Conservation (phyloP, 92 coral and sea anemone genomes). For the Parazoanthus swiftii region DNA sequence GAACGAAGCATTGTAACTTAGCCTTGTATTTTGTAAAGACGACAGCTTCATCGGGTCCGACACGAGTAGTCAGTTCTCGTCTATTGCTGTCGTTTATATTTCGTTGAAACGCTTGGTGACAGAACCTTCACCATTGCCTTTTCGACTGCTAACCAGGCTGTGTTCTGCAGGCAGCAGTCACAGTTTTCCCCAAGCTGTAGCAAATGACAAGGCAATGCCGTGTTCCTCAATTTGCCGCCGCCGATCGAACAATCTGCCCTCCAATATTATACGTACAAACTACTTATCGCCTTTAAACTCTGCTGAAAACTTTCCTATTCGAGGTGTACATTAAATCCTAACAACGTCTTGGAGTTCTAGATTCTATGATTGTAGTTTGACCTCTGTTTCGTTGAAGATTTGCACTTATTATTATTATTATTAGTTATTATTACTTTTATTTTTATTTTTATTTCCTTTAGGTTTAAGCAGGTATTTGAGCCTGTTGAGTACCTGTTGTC, state of each 20-base stretch:
- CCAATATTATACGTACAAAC: not conserved
- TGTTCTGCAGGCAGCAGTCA: too few relatives aligned
- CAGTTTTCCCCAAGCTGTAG: too few relatives aligned
- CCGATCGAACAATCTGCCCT: not conserved
- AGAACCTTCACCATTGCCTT: too few relatives aligned
- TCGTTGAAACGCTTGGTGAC: too few relatives aligned
- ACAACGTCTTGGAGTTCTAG: not conserved
- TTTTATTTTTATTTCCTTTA: conserved; percentile 11
- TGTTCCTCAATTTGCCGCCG: too few relatives aligned
- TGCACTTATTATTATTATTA: not conserved
- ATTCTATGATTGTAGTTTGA: not conserved
- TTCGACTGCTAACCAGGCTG: too few relatives aligned
- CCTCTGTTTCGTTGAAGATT: not conserved
- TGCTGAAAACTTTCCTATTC: not conserved
- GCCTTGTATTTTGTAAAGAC: not conserved
- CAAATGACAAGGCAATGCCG: too few relatives aligned
- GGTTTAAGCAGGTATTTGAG: conserved; percentile 82
- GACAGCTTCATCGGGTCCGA: not conserved
- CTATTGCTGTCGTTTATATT: too few relatives aligned
- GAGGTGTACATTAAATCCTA: not conserved
- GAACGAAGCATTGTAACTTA: not conserved
- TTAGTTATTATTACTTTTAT: not conserved
- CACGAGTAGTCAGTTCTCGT: not conserved
- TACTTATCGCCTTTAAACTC: not conserved
- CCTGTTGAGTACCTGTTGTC: conserved; percentile 75